Percentiles rank a stretch among this genome's conserved stretches.
These are phyloP conservation scores for Oncorhynchus nerka DNA, from an alignment of 2,113 vertebrate genomes.

Conservation along the genomic window DNA sequence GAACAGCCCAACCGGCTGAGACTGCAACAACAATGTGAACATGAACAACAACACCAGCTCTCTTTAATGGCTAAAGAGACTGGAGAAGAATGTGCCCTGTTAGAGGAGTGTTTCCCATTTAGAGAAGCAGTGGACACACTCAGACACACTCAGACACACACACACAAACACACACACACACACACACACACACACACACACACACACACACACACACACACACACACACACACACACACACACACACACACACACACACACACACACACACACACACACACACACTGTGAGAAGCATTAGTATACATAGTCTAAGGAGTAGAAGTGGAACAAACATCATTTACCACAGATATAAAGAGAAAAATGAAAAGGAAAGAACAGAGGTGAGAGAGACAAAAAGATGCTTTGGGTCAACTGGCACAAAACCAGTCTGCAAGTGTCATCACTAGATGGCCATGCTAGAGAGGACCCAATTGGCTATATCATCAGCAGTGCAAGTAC, in stretches of 20 bases:
- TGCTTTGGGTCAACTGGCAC: conserved; percentile 23
- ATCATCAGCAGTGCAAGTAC: conserved; percentile 16
- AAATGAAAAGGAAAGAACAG: too few species aligned
- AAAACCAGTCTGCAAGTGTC: conserved; percentile 38
- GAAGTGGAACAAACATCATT: conserved; percentile 31
- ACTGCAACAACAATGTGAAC: conserved; percentile 1
- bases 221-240: too few species aligned
- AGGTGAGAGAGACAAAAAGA: neutral
- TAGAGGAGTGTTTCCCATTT: conserved; percentile 37
- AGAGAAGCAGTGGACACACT: conserved; percentile 8
- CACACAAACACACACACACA: too few species aligned
- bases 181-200: too few species aligned
- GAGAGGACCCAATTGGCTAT: conserved; percentile 3
- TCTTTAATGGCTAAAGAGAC: conserved; percentile 49
- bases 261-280: too few species aligned
- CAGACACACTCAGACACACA: too few species aligned
- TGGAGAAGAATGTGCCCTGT: conserved; percentile 7
- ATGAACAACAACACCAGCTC: conserved; percentile 14
- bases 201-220: too few species aligned
- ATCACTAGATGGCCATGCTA: conserved; percentile 29
- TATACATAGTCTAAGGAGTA: neutral
- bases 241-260: too few species aligned
- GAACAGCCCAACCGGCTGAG: conserved; percentile 16
- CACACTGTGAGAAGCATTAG: neutral
- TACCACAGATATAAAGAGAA: conserved; percentile 51